Percentiles rank a stretch among this genome's conserved stretches.
phyloP scores from a whole-genome alignment of 2,888 invertebrate species.

The Listrodromus nycthemerus region DNA sequence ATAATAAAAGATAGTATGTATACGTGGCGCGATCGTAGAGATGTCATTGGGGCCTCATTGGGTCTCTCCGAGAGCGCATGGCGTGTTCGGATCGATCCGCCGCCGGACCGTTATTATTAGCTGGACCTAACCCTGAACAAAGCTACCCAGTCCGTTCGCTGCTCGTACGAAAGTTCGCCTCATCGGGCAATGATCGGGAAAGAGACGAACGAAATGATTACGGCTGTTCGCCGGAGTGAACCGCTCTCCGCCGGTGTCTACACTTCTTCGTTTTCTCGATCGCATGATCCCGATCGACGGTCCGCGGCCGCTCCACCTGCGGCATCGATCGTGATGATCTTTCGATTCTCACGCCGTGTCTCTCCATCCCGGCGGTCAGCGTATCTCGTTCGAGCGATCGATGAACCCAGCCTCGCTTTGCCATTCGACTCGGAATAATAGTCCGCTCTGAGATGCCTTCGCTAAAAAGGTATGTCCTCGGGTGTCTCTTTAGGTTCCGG shows the following conservation, averaged over 20 bases:
- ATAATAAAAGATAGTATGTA: slow-evolving; percentile 25
- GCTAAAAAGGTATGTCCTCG: slow-evolving; percentile 14
- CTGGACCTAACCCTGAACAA: slow-evolving; percentile 29
- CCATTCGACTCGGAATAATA: slow-evolving; percentile 38
- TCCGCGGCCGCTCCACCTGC: slow-evolving; percentile 63
- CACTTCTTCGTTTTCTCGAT: slow-evolving; percentile 57
- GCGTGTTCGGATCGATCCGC: slow-evolving; percentile 56
- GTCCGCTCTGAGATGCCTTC: slow-evolving; percentile 2
- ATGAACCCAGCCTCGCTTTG: slow-evolving; percentile 28
- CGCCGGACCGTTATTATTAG: slow-evolving; percentile 54
- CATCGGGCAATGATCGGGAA: slow-evolving; percentile 51
- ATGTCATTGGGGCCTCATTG: slow-evolving; percentile 72
- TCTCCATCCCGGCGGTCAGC: slow-evolving; percentile 61
- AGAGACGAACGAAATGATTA: slow-evolving; percentile 28
- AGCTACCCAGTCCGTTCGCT: slow-evolving; percentile 31
- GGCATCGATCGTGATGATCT: slow-evolving; percentile 70
- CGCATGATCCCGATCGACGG: slow-evolving; percentile 70
- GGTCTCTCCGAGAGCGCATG: slow-evolving; percentile 39
- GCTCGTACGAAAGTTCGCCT: slow-evolving; percentile 46
- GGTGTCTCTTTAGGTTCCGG: slow-evolving; percentile 15
- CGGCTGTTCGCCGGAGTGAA: background rate
- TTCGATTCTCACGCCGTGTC: slow-evolving; percentile 67
- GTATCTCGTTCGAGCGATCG: slow-evolving; percentile 60
- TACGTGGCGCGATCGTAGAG: slow-evolving; percentile 70
- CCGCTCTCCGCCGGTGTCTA: slow-evolving; percentile 25